Evolutionary conservation across 2,888 invertebrate genomes (phyloP), one percentile per base, ranked within the genome.

Genomic region (Dynastes tityus): DNA sequence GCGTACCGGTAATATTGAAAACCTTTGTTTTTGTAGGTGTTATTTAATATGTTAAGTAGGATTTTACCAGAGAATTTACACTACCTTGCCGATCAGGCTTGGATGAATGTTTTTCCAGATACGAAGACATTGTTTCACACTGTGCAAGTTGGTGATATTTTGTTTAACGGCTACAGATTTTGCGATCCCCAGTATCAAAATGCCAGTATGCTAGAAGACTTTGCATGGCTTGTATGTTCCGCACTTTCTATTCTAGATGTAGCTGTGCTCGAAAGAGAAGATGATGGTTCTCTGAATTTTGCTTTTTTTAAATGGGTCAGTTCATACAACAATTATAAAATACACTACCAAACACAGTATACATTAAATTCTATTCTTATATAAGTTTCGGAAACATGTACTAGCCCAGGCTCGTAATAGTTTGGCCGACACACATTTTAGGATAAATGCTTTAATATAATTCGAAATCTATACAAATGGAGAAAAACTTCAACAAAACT

Each of bases 121-220:
- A 51, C 68, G 3, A 40, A 40, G n/a, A 76, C 76, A 13, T 40
- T 79, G 53, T 79, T 79, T 51, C 79, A 79, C 27, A 53, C 61
- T 32, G 76, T 79, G 4, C 40, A 71, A 71, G 76, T 76, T 40
- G 79, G 76, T 9, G 79, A 79, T 63, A 29, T 79, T 9, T 64
- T 79, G 22, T 79, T 79, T 40, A 64, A 79, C 13, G 79, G 79
- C 22, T 53, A 71, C 29, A 76, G 40, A 55, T 79, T 79, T 45
- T 79, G 79, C 22, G 71, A 77, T 22, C 71, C 77, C 4, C 63
- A 77, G n/a, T 16, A 40, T 16, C n/a, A 16, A 64, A 64, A 37
- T 37, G 37, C 2, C 6, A 58, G 22, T 58, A 2, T 16, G 1
- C 13, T 32, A 37, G 64, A 64, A n/a, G 64, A 61, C 29, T 61